These are phyloP conservation scores for Elmis aenea DNA, from an alignment of 2,888 invertebrate species.

Conservation along the genomic window DNA sequence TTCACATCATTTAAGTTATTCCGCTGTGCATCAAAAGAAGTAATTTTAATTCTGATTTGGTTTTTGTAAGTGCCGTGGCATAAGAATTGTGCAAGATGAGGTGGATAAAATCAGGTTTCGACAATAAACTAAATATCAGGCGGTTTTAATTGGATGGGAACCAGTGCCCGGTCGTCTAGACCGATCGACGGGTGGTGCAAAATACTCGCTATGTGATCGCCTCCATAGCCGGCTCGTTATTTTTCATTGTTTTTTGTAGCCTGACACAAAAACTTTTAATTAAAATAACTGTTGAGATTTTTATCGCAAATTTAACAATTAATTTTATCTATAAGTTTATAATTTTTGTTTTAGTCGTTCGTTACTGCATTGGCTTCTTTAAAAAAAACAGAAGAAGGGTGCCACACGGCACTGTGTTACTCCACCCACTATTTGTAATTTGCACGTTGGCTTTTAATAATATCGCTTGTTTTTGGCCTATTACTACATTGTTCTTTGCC, in stretches of 20 bases:
- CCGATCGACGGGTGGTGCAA: slow-evolving; percentile 44
- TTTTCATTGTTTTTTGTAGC: slow-evolving; percentile 25
- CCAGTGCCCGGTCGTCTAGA: slow-evolving; percentile 34
- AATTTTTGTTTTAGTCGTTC: too few relatives aligned
- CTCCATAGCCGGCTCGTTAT: slow-evolving; percentile 21
- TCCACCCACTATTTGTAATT: too few relatives aligned
- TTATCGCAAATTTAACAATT: slow-evolving; percentile 17
- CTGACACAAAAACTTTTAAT: slow-evolving; percentile 39
- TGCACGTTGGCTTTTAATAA: too few relatives aligned
- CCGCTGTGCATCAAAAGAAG: too few relatives aligned
- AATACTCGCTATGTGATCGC: slow-evolving; percentile 35
- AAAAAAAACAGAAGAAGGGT: too few relatives aligned
- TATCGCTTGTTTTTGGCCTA: too few relatives aligned
- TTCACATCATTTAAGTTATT: too few relatives aligned
- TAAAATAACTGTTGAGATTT: slow-evolving; percentile 44
- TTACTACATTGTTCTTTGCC: too few relatives aligned
- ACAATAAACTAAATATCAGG: slow-evolving; percentile 44
- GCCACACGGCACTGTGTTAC: too few relatives aligned
- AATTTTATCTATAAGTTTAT: too few relatives aligned
- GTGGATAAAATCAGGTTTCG: slow-evolving; percentile 42
- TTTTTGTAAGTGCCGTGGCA: slow-evolving; percentile 10
- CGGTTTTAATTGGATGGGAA: slow-evolving; percentile 46
- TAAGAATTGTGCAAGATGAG: slow-evolving; percentile 26
- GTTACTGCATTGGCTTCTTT: too few relatives aligned
- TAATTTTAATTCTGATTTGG: too few relatives aligned